These are phyloP conservation scores for Gadopsis marmoratus DNA, from an alignment of 2,797 vertebrate species.

Conservation along the genomic window DNA sequence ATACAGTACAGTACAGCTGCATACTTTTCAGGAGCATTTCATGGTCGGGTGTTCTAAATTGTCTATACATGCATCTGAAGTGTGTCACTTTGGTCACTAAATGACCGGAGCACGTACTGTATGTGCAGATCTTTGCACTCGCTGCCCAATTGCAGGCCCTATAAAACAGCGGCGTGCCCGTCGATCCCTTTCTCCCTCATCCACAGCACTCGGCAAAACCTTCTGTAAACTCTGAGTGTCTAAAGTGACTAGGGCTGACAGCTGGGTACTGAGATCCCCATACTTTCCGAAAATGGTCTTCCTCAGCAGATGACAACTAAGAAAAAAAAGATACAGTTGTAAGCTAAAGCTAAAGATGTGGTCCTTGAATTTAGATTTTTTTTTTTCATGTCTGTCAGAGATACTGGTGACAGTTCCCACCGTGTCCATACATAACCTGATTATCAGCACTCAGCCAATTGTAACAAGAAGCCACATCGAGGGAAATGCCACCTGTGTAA, in stretches of 20 bases:
- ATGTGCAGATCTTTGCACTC: not conserved
- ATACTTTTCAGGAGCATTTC: not conserved
- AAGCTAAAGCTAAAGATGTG: not conserved
- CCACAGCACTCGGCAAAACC: too few relatives aligned
- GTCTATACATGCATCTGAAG: not conserved
- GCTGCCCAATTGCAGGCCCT: not conserved
- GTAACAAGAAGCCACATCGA: slow-evolving; percentile 20
- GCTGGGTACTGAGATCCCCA: not conserved
- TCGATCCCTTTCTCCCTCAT: too few relatives aligned
- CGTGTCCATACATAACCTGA: slow-evolving; percentile 12
- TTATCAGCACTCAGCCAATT: slow-evolving; percentile 16
- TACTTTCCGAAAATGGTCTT: not conserved
- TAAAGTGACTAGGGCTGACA: not conserved
- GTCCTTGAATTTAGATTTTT: too few relatives aligned
- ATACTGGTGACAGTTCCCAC: not conserved
- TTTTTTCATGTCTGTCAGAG: not conserved
- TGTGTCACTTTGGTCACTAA: not conserved
- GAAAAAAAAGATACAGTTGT: not conserved
- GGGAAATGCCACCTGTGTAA: slow-evolving; percentile 19
- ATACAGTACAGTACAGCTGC: not conserved
- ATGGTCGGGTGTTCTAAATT: not conserved
- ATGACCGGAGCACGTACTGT: not conserved
- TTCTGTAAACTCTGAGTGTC: not conserved
- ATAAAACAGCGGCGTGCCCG: too few relatives aligned
- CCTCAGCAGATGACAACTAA: not conserved